These are phyloP conservation scores for Corythaeola cristata DNA, from an alignment of 2,113 vertebrate species.

Conservation along the genomic window DNA sequence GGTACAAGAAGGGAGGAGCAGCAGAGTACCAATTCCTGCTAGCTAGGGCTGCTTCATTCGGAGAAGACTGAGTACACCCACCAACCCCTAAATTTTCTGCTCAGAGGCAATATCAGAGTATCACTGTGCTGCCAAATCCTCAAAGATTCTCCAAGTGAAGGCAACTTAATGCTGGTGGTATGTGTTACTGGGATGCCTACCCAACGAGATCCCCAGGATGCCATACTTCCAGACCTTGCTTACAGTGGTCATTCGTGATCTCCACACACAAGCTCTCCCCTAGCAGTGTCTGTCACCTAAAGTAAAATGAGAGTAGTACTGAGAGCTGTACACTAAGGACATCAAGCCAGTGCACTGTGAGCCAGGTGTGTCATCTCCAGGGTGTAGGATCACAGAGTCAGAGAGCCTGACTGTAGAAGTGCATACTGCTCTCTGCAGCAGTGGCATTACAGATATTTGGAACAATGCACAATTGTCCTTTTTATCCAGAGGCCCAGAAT, in stretches of 20 bases:
- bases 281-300: neutral
- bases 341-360: neutral
- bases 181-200: neutral
- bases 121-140: neutral
- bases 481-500: neutral
- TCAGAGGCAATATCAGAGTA: neutral
- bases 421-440: neutral
- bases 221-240: neutral
- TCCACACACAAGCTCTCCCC: neutral
- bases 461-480: neutral
- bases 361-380: neutral
- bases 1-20: neutral
- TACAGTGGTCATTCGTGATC: neutral
- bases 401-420: neutral
- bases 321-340: neutral
- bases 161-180: neutral
- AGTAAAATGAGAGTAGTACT: neutral
- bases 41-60: neutral
- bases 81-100: neutral
- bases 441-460: neutral
- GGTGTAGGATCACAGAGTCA: no score
- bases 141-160: neutral
- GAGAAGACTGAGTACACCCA: rapidly evolving
- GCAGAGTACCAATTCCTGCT: neutral
- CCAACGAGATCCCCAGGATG: neutral